Conservation (phyloP, 2,888 invertebrate genomes). For the Trichacis sp. region DNA sequence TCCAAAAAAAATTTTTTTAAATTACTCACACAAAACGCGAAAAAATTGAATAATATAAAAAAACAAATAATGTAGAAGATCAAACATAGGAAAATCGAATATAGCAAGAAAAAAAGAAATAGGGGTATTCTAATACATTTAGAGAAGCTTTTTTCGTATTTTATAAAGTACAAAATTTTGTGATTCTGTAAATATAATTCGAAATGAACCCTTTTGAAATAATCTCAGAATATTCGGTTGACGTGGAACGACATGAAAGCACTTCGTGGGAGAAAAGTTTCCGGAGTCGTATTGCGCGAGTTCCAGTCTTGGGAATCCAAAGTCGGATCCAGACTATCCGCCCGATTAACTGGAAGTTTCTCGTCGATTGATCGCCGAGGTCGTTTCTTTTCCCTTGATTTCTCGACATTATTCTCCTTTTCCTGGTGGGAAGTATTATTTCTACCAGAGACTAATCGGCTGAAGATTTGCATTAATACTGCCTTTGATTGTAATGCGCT, state of each 20-base stretch:
- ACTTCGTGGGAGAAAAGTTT: constrained; percentile 13
- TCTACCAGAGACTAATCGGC: constrained; percentile 11
- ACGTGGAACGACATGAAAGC: constrained; percentile 1
- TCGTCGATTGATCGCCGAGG: constrained; percentile 40
- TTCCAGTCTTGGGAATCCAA: constrained; percentile 15
- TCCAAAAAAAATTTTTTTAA: too few species aligned
- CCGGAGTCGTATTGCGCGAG: constrained; percentile 11
- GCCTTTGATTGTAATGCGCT: not conserved
- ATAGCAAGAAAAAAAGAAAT: too few species aligned
- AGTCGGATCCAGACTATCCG: constrained; percentile 27
- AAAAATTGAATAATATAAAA: too few species aligned
- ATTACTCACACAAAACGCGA: too few species aligned
- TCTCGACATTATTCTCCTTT: constrained; percentile 30
- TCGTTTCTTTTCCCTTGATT: constrained; percentile 35
- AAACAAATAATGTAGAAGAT: too few species aligned
- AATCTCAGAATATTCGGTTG: constrained; percentile 1
- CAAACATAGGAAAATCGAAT: too few species aligned
- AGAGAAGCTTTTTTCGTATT: too few species aligned
- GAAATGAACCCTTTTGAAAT: too few species aligned
- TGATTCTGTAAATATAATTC: too few species aligned
- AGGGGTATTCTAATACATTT: too few species aligned
- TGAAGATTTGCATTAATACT: constrained; percentile 2
- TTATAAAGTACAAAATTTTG: too few species aligned
- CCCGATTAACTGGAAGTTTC: constrained; percentile 52
- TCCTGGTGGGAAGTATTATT: constrained; percentile 24